Conservation (phyloP, 2,797 vertebrate genomes). For the Halcyon smyrnensis region DNA sequence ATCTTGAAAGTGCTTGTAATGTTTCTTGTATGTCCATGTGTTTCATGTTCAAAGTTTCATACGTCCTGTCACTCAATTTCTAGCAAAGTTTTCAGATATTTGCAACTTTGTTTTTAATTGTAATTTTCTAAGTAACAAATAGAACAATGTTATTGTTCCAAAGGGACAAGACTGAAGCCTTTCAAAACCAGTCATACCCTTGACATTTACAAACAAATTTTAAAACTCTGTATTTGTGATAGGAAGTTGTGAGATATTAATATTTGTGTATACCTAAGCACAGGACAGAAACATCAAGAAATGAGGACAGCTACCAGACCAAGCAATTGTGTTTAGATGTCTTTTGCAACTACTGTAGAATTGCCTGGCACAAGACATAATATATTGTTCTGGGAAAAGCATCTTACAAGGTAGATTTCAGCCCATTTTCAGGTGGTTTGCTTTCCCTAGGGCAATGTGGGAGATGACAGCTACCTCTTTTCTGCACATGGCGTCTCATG, state of each 20-base stretch:
- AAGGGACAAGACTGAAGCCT: background rate
- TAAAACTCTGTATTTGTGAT: too few species aligned
- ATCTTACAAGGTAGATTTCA: background rate
- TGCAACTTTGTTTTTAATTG: background rate
- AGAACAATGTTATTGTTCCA: background rate
- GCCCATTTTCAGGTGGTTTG: background rate
- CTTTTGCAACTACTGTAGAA: background rate
- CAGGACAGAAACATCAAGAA: background rate
- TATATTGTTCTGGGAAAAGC: background rate
- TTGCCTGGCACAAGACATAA: background rate
- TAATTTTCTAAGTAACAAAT: too few species aligned
- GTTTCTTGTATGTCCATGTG: background rate
- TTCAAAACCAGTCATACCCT: background rate
- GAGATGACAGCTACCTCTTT: background rate
- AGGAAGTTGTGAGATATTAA: background rate
- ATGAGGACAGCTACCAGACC: background rate
- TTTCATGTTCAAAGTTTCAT: background rate
- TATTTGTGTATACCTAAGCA: background rate
- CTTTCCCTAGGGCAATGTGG: background rate
- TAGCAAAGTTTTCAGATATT: background rate
- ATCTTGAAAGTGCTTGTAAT: background rate
- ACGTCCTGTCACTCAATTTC: background rate
- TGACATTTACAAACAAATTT: background rate
- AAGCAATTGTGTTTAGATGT: background rate
- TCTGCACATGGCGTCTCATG: fast-evolving